A percentile compares a stretch with the other conserved stretches of the same genome.
Evolutionary conservation across 2,113 vertebrate genomes (phyloP).

Genomic region (Ptilorrhoa leucosticta): DNA sequence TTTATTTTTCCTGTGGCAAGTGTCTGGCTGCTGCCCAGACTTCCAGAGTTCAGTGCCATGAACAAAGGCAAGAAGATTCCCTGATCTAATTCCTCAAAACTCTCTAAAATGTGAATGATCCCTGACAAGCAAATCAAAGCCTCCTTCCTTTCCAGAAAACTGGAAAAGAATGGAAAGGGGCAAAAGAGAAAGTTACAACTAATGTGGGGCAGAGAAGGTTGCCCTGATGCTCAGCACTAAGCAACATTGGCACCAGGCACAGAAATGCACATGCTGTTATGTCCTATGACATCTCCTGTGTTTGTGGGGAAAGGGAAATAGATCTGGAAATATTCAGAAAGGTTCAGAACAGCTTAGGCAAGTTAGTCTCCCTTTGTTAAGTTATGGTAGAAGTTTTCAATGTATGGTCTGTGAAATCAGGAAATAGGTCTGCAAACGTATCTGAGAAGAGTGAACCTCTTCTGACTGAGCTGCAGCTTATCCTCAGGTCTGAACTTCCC

Average conservation of each 20-base stretch:
- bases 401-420: background rate
- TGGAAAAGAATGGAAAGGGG: background rate
- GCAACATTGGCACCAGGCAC: background rate
- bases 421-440: accelerated
- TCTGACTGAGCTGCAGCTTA: background rate
- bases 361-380: background rate
- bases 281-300: background rate
- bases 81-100: background rate
- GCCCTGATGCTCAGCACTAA: background rate
- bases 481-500: background rate
- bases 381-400: background rate
- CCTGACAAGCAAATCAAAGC: background rate
- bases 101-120: background rate
- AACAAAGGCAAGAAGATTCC: background rate
- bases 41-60: background rate
- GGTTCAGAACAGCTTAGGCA: background rate
- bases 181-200: background rate
- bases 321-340: background rate
- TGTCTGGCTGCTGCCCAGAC: background rate
- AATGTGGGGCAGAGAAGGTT: background rate
- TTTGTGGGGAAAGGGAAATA: background rate
- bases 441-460: background rate
- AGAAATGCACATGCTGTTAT: background rate
- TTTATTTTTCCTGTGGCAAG: background rate
- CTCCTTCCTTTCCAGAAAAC: background rate